These are phyloP conservation scores for Meriones unguiculatus DNA, from an alignment of 2,113 vertebrate species.

Conservation along the genomic window DNA sequence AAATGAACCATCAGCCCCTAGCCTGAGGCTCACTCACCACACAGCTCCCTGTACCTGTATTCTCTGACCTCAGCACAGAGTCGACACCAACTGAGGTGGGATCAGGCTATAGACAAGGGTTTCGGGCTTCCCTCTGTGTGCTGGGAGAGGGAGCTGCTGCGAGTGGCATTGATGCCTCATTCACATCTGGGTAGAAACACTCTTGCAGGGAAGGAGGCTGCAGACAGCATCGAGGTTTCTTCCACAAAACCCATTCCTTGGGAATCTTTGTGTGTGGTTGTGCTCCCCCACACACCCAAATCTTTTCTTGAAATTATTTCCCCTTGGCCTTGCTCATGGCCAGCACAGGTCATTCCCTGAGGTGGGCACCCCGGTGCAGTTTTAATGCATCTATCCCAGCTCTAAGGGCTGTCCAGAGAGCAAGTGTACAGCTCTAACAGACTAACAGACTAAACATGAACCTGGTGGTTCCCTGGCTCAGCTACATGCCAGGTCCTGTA, in stretches of 20 bases:
- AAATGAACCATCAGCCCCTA: not conserved
- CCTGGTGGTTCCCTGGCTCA: not conserved
- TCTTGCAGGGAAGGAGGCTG: fast-evolving
- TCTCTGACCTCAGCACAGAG: not conserved
- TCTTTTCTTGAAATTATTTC: no score
- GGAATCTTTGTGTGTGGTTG: not conserved
- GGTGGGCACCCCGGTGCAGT: fast-evolving
- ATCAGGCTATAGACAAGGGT: not conserved
- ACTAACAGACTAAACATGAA: fast-evolving
- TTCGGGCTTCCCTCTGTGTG: not conserved
- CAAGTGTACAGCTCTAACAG: fast-evolving
- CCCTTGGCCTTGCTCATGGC: no score
- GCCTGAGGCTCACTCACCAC: not conserved
- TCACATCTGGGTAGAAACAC: not conserved
- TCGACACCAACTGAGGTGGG: no score
- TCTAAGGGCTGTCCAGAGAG: not conserved
- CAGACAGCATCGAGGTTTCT: not conserved
- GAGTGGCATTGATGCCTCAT: fast-evolving
- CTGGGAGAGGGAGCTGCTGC: not conserved
- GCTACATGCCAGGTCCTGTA: fast-evolving
- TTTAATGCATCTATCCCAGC: no score
- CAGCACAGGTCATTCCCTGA: not conserved
- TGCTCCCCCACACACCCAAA: fast-evolving
- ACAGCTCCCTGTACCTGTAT: fast-evolving
- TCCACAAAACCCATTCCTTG: not conserved